phyloP scores from a whole-genome alignment of 2,113 vertebrate genomes.

The Rhinoptilus africanus region DNA sequence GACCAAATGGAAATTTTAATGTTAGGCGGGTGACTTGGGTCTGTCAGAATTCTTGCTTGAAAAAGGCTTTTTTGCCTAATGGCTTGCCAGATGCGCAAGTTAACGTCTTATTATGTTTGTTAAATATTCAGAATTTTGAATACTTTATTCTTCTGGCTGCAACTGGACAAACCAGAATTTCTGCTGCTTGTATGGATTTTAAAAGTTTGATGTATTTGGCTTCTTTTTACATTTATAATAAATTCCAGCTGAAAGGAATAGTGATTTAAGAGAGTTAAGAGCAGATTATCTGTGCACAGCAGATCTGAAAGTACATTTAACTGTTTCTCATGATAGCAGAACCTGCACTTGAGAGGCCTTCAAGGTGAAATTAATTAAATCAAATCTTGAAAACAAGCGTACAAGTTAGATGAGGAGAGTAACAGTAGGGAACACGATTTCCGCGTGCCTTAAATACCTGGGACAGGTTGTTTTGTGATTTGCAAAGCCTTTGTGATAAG shows the following conservation, averaged over 20 bases:
- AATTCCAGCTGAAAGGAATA: background rate
- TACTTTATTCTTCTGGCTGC: background rate
- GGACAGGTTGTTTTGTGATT: background rate
- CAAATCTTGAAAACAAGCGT: background rate
- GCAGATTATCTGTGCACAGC: background rate
- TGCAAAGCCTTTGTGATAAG: background rate
- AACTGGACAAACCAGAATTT: background rate
- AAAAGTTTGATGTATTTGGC: background rate
- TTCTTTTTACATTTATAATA: background rate
- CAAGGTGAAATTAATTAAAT: background rate
- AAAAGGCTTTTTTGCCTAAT: background rate
- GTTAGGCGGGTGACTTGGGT: background rate
- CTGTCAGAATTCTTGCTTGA: background rate
- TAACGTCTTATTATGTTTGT: background rate
- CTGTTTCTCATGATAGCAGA: background rate
- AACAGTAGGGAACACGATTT: background rate
- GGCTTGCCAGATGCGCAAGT: background rate
- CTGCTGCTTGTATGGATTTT: background rate
- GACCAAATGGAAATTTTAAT: background rate
- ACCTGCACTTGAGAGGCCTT: background rate
- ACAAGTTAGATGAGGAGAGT: background rate
- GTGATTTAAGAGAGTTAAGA: background rate
- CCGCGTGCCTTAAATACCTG: background rate
- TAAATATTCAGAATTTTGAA: background rate
- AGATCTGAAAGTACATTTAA: background rate